Base-by-base conservation (phyloP, 2,888 invertebrate genomes). In the Drosophila pseudotalamancana region DNA sequence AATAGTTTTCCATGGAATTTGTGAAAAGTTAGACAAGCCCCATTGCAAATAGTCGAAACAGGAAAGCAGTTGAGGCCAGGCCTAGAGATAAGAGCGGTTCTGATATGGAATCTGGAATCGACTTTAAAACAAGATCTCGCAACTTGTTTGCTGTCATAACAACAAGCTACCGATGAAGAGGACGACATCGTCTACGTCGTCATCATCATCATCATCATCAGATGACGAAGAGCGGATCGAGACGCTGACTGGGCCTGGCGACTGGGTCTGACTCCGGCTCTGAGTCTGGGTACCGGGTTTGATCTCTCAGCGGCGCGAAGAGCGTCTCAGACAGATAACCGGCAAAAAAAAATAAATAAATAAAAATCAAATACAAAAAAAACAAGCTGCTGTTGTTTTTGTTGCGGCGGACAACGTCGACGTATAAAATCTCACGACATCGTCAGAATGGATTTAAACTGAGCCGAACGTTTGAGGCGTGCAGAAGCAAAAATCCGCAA, bases 361-460 rank as follows among this genome's bases (percentile, higher is more conserved):
- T 71, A 65, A 39, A 9, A 29, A 6, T 19, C 2, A 11, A 70
- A 68, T 63, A 69, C n/a, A 51, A 19, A 31, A 14, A 19, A 16
- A 27, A 11, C 42, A 18, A 42, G 25, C 42, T 27, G 16, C 51
- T 54, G 35, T 45, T 14, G 62, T 46, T 54, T 32, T 18, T 18
- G n/a, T 6, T 43, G 42, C 27, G 43, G 4, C n/a, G 14, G 6
- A 9, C 11, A 43, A 29, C 37, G 48, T 50, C 46, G 61, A 63
- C 63, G 76, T 76, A 90, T 90, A 90, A 88, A 90, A 89, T 83
- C 86, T 88, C 81, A 81, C 77, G 83, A 77, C 79, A 81, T 80
- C 77, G 67, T 88, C 84, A 88, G 87, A 89, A 87, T 81, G 77
- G 69, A 87, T 80, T 91, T 89, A 90, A 89, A 91, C 87, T 89